These are phyloP conservation scores for Cnemophilus loriae DNA, from an alignment of 2,113 vertebrate genomes.

Conservation along the genomic window DNA sequence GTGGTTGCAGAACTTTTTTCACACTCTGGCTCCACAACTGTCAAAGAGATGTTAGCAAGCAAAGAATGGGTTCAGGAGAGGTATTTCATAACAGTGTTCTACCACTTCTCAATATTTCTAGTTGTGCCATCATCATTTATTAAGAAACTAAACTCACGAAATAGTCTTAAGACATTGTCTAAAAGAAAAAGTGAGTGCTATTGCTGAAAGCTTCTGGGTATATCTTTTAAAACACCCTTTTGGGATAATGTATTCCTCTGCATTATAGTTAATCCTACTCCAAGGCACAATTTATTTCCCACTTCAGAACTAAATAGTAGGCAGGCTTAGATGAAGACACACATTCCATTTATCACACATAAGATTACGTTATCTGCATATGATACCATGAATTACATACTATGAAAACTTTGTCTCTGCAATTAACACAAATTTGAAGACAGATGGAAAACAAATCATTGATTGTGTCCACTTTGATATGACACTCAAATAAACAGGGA, in stretches of 20 bases:
- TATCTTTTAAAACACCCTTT: background rate
- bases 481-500: background rate
- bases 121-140: background rate
- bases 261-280: background rate
- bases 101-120: background rate
- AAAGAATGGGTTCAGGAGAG: background rate
- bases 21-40: slow-evolving; percentile 92
- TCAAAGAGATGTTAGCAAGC: slow-evolving; percentile 7
- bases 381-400: background rate
- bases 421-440: background rate
- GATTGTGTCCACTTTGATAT: background rate
- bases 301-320: background rate
- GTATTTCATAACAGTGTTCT: background rate
- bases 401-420: background rate
- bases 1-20: slow-evolving; percentile 96
- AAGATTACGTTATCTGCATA: background rate
- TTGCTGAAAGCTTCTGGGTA: background rate
- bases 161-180: background rate
- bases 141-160: background rate
- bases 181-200: background rate
- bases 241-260: background rate
- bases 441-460: background rate
- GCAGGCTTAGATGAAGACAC: background rate
- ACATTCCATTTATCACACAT: background rate
- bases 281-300: background rate